Evolutionary conservation across 2,888 invertebrate genomes (phyloP).

Genomic region (Spisula subtruncata): DNA sequence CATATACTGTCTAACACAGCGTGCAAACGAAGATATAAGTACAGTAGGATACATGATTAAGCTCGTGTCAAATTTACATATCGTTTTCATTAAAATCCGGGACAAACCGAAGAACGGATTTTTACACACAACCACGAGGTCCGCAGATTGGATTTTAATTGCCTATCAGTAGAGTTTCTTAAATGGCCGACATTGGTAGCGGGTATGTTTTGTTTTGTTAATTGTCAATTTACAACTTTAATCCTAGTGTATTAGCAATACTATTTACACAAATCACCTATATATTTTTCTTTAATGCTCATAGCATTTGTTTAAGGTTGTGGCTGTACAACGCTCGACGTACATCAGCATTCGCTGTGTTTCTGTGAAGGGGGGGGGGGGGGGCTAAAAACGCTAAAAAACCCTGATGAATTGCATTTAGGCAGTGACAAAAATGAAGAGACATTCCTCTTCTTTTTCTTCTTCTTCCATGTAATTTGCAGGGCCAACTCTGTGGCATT

Average conservation of each 20-base stretch:
- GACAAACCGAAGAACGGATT: background rate
- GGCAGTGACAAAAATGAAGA: background rate
- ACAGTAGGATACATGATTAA: too few species aligned
- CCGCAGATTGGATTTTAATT: constrained; percentile 17
- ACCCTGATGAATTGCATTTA: background rate
- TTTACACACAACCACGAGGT: too few species aligned
- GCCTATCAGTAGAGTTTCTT: background rate
- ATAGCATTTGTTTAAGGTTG: background rate
- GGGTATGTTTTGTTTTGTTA: background rate
- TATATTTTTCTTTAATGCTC: too few species aligned
- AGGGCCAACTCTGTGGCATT: too few species aligned
- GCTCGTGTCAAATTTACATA: too few species aligned
- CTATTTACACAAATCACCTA: background rate
- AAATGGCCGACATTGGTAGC: constrained; percentile 16
- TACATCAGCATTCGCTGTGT: background rate
- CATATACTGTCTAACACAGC: too few species aligned
- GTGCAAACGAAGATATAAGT: too few species aligned
- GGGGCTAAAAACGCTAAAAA: background rate
- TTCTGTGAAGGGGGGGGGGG: background rate
- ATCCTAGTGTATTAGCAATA: background rate
- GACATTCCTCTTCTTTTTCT: background rate
- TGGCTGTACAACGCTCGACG: background rate
- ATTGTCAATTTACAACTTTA: background rate
- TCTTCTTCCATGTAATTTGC: too few species aligned
- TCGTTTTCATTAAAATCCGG: background rate